Conservation (phyloP, 1,140 invertebrate genomes). For the Macrosteles quadrilineatus region DNA sequence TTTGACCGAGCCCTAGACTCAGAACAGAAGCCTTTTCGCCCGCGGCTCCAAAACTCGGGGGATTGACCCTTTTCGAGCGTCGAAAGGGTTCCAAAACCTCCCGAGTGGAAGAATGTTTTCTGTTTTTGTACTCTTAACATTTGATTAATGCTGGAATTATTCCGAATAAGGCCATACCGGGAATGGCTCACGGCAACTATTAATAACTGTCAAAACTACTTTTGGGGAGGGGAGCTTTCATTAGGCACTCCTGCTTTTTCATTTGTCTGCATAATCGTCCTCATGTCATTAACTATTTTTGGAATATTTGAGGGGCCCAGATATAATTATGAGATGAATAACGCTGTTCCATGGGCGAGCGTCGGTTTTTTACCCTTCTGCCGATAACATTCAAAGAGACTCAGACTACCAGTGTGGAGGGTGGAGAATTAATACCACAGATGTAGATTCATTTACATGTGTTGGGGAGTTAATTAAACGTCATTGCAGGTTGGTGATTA, state of each 20-base stretch:
- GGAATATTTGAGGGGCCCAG: conserved; percentile 9
- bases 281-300: conserved; percentile 21
- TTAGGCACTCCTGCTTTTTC: background rate
- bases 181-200: conserved; percentile 18
- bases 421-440: too few species aligned
- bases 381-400: too few species aligned
- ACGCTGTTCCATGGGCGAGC: too few species aligned
- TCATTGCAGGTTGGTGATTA: too few species aligned
- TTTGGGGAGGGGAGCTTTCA: background rate
- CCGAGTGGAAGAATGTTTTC: conserved; percentile 10
- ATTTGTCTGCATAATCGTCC: conserved; percentile 6
- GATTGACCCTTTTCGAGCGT: too few species aligned
- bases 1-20: too few species aligned
- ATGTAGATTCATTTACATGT: too few species aligned
- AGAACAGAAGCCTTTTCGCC: too few species aligned
- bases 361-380: too few species aligned
- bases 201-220: conserved; percentile 22
- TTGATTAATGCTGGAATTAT: conserved; percentile 25
- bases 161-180: conserved; percentile 16
- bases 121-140: conserved; percentile 12
- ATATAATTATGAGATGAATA: conserved; percentile 6
- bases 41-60: too few species aligned
- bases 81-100: background rate
- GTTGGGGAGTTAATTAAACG: too few species aligned
- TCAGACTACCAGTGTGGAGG: too few species aligned